A percentile compares a stretch with the other conserved stretches of the same genome.
These are phyloP conservation scores for Clytia hemisphaerica DNA, from an alignment of 30 jellyfish, hydroid and myxozoan genomes.

Conservation along the genomic window DNA sequence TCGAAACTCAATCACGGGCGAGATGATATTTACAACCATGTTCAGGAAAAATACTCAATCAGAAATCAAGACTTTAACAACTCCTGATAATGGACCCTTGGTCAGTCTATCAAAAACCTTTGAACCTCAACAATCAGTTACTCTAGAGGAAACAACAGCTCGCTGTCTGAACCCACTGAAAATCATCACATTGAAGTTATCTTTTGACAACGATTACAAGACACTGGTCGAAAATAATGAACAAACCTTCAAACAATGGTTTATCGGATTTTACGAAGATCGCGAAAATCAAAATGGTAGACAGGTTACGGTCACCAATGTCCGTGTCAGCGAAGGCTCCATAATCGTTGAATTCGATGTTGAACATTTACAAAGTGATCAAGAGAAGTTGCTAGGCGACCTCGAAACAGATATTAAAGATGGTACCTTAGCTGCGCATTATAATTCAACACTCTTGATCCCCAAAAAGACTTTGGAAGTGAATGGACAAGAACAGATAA, in stretches of 20 bases:
- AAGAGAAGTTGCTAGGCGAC: constrained; percentile 6
- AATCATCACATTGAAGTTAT: constrained; percentile 21
- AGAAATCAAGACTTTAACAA: no score
- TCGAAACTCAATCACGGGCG: no score
- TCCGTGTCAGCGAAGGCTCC: constrained; percentile 59
- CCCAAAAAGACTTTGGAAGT: constrained; percentile 54
- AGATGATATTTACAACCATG: no score
- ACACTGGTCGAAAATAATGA: constrained; percentile 33
- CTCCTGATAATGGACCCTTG: constrained; percentile 23
- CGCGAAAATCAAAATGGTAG: constrained; percentile 35
- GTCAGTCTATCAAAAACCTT: constrained; percentile 26
- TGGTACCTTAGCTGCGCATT: constrained; percentile 39
- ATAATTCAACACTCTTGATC: constrained; percentile 21
- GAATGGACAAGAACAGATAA: constrained; percentile 54
- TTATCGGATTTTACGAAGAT: constrained; percentile 39
- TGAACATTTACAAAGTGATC: constrained; percentile 21
- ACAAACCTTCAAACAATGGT: constrained; percentile 32
- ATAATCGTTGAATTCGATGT: constrained; percentile 51
- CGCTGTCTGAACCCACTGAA: constrained; percentile 50
- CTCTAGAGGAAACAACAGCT: constrained; percentile 31
- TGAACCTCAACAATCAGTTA: constrained; percentile 41
- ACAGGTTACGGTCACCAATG: constrained; percentile 37
- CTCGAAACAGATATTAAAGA: constrained; percentile 38
- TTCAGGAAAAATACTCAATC: no score
- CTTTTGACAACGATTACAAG: constrained; percentile 42